Base-by-base conservation (phyloP, 1,140 invertebrate genomes). In the Diprion similis region DNA sequence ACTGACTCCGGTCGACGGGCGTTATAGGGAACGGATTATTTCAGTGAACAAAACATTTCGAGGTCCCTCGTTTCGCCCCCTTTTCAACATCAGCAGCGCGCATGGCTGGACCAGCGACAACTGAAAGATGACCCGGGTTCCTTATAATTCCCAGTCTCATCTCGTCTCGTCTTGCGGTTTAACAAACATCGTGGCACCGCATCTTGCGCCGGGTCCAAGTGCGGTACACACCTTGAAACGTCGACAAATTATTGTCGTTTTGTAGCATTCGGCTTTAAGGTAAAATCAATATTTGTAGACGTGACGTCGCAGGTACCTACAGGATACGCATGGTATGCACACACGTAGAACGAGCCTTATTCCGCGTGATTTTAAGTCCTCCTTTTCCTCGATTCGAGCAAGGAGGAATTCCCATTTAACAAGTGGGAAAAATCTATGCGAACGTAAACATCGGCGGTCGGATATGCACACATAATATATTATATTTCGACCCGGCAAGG, bases 191-290 rank as follows among this genome's bases (percentile, higher is more conserved):
- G n/a, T 17, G 46, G 71, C 19, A 71, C 64, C 71, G 48, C 64
- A 24, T 68, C 71, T 17, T 68, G 68, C 68, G 46, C 69, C 67
- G 24, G 46, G 9, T 68, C 48, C 15, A 51, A 47, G 66, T 70
- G 8, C 71, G 66, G 65, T 47, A 37, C 48, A 59, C 46, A 73
- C 72, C 68, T 68, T 59, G 48, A 73, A 51, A 75, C 74, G 81
- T 78, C 79, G 81, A 80, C 81, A 82, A 83, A 83, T 83, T 77
- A 81, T 83, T 79, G 79, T 82, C 80, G 76, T 81, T 78, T 80
- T 77, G 72, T 72, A 77, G 78, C 76, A 82, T 37, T 37, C 24
- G 24, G 24, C 24, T 37, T 37, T 37, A 37, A 37, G 24, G 24
- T 37, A 81, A 37, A 83, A 83, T 83, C 82, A 83, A 83, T 83